These are phyloP conservation scores for Ctenopoma kingsleyae DNA, from an alignment of 2,797 vertebrate genomes.

Conservation along the genomic window DNA sequence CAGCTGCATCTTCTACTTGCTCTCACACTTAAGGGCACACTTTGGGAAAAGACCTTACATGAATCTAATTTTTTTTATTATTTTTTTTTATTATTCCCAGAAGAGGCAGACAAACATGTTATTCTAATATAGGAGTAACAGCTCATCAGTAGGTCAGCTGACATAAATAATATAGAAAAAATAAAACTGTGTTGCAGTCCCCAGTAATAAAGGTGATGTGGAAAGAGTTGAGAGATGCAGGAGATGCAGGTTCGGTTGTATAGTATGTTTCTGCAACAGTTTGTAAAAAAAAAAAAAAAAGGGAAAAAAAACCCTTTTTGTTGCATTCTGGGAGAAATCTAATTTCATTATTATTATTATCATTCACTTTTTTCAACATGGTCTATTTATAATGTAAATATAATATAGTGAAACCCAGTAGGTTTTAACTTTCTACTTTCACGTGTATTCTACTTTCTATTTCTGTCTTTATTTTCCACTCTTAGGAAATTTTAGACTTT, in stretches of 20 bases:
- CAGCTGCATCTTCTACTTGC: slow-evolving; percentile 23
- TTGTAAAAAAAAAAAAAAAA: not conserved
- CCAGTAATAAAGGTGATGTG: slow-evolving; percentile 10
- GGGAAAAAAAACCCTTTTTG: slow-evolving; percentile 1
- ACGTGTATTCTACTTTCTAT: too few relatives aligned
- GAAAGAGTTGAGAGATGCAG: not conserved
- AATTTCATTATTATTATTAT: not conserved
- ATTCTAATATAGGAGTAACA: not conserved
- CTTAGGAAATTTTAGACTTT: too few relatives aligned
- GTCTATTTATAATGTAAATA: not conserved
- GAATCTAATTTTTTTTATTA: not conserved
- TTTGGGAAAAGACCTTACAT: slow-evolving; percentile 12
- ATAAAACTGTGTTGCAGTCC: slow-evolving; percentile 12
- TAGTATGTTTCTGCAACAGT: not conserved
- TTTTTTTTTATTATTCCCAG: slow-evolving; percentile 1
- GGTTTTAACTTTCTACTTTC: too few relatives aligned
- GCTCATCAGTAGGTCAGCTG: slow-evolving; percentile 9
- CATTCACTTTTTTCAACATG: not conserved
- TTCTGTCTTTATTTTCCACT: too few relatives aligned
- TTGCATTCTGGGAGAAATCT: not conserved
- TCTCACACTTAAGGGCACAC: slow-evolving; percentile 14
- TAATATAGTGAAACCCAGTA: too few relatives aligned
- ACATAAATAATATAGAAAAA: slow-evolving; percentile 21
- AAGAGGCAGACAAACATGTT: slow-evolving; percentile 6
- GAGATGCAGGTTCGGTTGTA: not conserved